These are phyloP conservation scores for Microtus oregoni DNA, from an alignment of 2,113 vertebrate species.

Conservation along the genomic window DNA sequence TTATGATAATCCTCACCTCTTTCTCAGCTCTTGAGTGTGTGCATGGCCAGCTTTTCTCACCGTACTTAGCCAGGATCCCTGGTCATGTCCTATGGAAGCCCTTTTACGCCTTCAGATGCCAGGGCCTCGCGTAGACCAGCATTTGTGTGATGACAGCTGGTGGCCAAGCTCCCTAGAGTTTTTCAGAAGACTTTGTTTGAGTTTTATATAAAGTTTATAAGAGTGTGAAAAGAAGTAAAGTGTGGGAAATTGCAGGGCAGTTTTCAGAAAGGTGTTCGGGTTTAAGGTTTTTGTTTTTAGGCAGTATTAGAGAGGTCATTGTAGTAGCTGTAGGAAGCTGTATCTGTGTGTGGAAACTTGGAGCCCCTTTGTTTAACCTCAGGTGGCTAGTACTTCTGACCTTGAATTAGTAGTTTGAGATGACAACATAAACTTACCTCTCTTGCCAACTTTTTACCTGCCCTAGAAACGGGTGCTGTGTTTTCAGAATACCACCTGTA, in stretches of 20 bases:
- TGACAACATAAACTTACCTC: not conserved
- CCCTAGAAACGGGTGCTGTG: not conserved
- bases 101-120: rapidly evolving
- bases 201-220: not conserved
- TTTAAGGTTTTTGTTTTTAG: not conserved
- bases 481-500: not conserved
- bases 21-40: not conserved
- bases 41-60: not conserved
- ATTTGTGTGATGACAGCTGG: not conserved
- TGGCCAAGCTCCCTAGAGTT: not conserved
- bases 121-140: no score
- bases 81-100: rapidly evolving
- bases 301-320: not conserved
- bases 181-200: not conserved
- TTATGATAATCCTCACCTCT: not conserved
- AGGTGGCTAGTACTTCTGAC: not conserved
- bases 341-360: constrained; percentile 5
- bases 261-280: constrained; percentile 15
- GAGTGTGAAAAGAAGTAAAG: not conserved
- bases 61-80: not conserved
- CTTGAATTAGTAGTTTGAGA: not conserved
- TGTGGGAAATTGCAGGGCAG: not conserved
- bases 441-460: not conserved
- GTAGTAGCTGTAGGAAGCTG: not conserved
- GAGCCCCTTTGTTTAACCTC: not conserved